These are phyloP conservation scores for Dendroctonus valens DNA, from an alignment of 1,140 invertebrate genomes.

Conservation along the genomic window DNA sequence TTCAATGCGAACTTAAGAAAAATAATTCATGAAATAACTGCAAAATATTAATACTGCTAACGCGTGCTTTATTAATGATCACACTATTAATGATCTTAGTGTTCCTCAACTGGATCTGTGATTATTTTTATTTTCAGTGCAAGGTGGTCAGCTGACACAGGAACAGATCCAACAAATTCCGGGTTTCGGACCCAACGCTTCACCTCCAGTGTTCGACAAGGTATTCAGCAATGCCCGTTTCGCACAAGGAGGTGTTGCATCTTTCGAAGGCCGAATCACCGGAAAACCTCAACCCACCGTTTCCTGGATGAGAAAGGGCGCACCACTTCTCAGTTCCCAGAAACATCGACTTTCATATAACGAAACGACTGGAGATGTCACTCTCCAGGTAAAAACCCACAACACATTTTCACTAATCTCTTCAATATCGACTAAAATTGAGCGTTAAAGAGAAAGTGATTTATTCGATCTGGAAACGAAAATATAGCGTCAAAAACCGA, in stretches of 20 bases:
- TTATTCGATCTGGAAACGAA: too few relatives aligned
- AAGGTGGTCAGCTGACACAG: conserved; percentile 53
- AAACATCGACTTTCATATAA: conserved; percentile 88
- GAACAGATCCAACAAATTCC: conserved; percentile 59
- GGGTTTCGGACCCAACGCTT: conserved; percentile 55
- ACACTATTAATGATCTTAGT: too few relatives aligned
- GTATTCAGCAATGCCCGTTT: conserved; percentile 92
- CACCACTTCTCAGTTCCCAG: conserved; percentile 73
- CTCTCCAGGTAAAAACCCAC: conserved; percentile 52
- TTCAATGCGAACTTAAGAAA: too few relatives aligned
- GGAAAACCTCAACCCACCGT: conserved; percentile 93
- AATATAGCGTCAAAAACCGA: too few relatives aligned
- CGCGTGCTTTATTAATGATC: too few relatives aligned
- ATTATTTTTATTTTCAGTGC: conserved; percentile 39
- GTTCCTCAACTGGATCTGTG: too few relatives aligned
- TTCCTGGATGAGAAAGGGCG: conserved; percentile 89
- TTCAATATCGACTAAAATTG: too few relatives aligned
- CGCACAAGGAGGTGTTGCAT: conserved; percentile 87
- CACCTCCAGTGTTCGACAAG: conserved; percentile 89
- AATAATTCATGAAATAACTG: too few relatives aligned
- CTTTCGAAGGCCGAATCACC: conserved; percentile 86
- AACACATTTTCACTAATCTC: not conserved
- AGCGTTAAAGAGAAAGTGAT: too few relatives aligned
- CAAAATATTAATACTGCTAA: too few relatives aligned
- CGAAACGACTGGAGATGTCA: conserved; percentile 80